Conservation (phyloP, 1,140 invertebrate genomes). For the Drosophila ogumai region DNA sequence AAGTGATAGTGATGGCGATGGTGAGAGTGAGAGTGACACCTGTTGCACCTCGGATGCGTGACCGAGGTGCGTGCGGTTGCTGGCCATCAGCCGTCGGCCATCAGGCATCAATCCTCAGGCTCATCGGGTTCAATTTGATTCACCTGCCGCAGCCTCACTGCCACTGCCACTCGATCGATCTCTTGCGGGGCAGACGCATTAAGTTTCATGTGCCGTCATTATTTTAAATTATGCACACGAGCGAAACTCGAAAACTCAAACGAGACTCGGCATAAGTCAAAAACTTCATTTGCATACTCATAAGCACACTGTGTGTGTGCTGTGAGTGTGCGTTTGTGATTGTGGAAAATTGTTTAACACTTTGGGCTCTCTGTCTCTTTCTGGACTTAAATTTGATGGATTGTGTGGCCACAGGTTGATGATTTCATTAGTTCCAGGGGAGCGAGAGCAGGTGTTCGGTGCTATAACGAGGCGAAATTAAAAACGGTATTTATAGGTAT, state of each 20-base stretch:
- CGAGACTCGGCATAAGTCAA: slow-evolving; percentile 64
- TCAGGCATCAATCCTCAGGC: slow-evolving; percentile 59
- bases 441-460: slow-evolving; percentile 18
- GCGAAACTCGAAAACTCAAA: slow-evolving; percentile 51
- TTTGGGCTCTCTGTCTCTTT: slow-evolving; percentile 48
- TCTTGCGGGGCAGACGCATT: slow-evolving; percentile 70
- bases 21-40: slow-evolving; percentile 63
- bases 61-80: slow-evolving; percentile 43
- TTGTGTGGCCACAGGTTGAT: slow-evolving; percentile 63
- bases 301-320: not conserved
- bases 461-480: slow-evolving; percentile 30
- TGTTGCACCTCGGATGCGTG: slow-evolving; percentile 45
- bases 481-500: slow-evolving; percentile 13
- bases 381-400: slow-evolving; percentile 61
- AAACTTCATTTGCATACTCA: slow-evolving; percentile 72
- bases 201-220: slow-evolving; percentile 76
- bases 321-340: slow-evolving; percentile 12
- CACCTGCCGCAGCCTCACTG: slow-evolving; percentile 24
- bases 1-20: slow-evolving; percentile 34
- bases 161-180: slow-evolving; percentile 45
- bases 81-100: slow-evolving; percentile 37
- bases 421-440: slow-evolving; percentile 61
- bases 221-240: slow-evolving; percentile 83
- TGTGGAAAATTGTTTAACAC: slow-evolving; percentile 70
- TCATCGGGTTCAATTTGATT: slow-evolving; percentile 25